Evolutionary conservation across 2,113 vertebrate species (phyloP).

Genomic region (Otocyon megalotis): DNA sequence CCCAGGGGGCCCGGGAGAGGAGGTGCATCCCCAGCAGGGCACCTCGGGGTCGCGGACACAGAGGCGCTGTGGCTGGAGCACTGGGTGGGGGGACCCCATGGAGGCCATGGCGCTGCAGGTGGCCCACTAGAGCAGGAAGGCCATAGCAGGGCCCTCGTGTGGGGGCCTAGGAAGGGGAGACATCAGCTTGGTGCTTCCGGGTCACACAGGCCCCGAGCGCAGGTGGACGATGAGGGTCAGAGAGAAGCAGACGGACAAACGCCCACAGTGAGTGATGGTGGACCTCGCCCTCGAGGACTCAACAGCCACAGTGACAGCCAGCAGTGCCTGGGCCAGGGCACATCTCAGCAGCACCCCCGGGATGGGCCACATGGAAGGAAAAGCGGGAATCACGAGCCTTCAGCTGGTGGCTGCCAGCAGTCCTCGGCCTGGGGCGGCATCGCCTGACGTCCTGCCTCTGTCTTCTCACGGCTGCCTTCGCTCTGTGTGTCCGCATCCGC

Average conservation of each 20-base stretch:
- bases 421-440: rapidly evolving
- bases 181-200: no score
- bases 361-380: not conserved
- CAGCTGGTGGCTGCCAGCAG: not conserved
- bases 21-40: not conserved
- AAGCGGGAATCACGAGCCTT: not conserved
- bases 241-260: not conserved
- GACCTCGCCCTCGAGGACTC: not conserved
- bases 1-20: not conserved
- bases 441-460: not conserved
- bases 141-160: rapidly evolving
- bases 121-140: no score
- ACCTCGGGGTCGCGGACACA: not conserved
- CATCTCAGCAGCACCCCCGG: not conserved
- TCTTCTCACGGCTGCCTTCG: not conserved
- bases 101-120: no score
- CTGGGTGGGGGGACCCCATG: no score
- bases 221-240: no score
- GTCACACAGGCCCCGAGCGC: no score
- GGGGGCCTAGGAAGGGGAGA: no score
- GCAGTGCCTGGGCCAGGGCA: not conserved
- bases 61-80: no score
- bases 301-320: not conserved
- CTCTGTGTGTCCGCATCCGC: not conserved
- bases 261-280: not conserved